Evolutionary conservation across 1,140 invertebrate species (phyloP), one percentile per base, ranked within the genome.

Genomic region (Drosophila punjabiensis): DNA sequence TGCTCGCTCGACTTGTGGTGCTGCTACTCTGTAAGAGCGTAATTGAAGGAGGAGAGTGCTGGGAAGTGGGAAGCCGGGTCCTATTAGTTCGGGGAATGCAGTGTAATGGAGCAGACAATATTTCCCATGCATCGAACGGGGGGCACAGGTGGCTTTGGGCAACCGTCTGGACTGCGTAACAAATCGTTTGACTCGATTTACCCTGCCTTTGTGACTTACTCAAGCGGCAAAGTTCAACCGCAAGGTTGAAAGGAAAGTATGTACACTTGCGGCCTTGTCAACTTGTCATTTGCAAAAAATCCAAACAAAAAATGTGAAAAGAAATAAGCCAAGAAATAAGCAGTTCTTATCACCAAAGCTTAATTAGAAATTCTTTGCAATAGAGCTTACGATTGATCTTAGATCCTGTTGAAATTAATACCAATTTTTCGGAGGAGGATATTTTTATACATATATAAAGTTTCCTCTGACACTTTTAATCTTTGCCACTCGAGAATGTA

Each of bases 1-100:
- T 37, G n/a, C 48, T 73, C 33, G 13, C 13, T n/a, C 16, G 37
- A 53, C 43, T 61, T 74, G 68, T 73, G 68, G 55, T 30, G 55
- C 47, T 37, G n/a, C 52, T 53, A 5, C 24, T n/a, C 20, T 30
- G 65, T 13, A 37, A 70, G 65, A 2, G 45, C 32, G 24, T 13
- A 20, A 45, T 55, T 47, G 32, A 47, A 32, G 39, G 16, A n/a
- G n/a, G n/a, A n/a, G n/a, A 41, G 24, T 39, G 6, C 32, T 20
- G 16, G 20, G 10, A 11, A 33, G 18, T 20, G n/a, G n/a, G 37
- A 33, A 53, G 30, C 11, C 20, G 8, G 16, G 52, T 58, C 11
- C 20, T 60, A 73, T 74, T 61, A 73, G 68, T 24, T 18, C 35
- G 20, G 14, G 39, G 50, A 70, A 30, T 14, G 16, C 43, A 59